Percentiles rank a stretch among this genome's conserved stretches.
Conservation (phyloP, 2,888 invertebrate genomes). For the Cataglyphis rosenhaueri region DNA sequence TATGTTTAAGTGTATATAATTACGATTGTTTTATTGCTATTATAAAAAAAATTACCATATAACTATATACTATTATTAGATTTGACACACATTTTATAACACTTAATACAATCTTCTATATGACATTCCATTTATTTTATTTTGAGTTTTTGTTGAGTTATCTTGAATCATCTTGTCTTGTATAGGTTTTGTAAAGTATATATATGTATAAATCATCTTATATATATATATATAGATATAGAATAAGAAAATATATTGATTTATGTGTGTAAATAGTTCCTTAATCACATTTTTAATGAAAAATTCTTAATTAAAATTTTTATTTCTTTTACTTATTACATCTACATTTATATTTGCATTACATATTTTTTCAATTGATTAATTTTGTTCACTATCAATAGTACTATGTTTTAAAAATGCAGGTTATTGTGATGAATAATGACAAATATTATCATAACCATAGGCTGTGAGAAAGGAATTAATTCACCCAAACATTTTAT, state of each 20-base stretch:
- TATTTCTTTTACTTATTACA: background rate
- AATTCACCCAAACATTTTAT: slow-evolving; percentile 35
- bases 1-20: slow-evolving; percentile 26
- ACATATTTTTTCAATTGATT: slow-evolving; percentile 44
- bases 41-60: background rate
- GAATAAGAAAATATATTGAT: background rate
- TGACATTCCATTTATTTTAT: background rate
- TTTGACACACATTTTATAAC: background rate
- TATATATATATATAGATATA: no score
- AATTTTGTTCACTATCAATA: slow-evolving; percentile 33
- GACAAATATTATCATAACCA: slow-evolving; percentile 37
- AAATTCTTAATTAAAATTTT: background rate
- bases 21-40: background rate
- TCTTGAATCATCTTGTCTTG: background rate
- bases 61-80: background rate
- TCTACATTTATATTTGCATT: slow-evolving; percentile 3
- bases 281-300: background rate
- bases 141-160: background rate
- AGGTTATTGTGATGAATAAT: slow-evolving; percentile 48
- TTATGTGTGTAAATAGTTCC: background rate
- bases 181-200: no score
- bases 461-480: slow-evolving; percentile 49
- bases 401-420: slow-evolving; percentile 28
- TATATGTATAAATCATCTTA: no score
- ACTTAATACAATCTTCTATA: background rate